Percentiles rank a stretch among this genome's conserved stretches.
phyloP scores from a whole-genome alignment of 1,140 invertebrate genomes.

The Augochlora pura region DNA sequence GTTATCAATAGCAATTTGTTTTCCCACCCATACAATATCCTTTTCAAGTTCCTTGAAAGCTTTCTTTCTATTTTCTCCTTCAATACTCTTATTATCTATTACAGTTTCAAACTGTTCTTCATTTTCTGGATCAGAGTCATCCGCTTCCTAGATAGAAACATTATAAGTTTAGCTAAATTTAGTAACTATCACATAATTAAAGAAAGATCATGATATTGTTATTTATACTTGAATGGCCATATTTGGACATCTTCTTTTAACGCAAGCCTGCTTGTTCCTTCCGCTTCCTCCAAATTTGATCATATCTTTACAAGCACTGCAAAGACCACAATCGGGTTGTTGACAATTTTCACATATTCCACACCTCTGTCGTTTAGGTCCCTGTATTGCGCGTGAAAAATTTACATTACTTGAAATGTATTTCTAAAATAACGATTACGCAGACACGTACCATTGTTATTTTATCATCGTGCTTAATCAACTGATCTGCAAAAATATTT shows the following conservation, averaged over 20 bases:
- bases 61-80: conserved; percentile 68
- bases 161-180: background rate
- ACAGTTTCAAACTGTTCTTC: conserved; percentile 80
- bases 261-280: conserved; percentile 87
- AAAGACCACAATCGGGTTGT: conserved; percentile 87
- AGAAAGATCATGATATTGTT: background rate
- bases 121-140: conserved; percentile 84
- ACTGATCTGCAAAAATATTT: conserved; percentile 89
- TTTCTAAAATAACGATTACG: background rate
- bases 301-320: conserved; percentile 86
- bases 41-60: conserved; percentile 67
- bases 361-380: conserved; percentile 82
- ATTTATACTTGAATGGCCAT: conserved; percentile 83
- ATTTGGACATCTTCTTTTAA: conserved; percentile 87
- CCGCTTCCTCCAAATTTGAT: conserved; percentile 88
- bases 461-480: conserved; percentile 83
- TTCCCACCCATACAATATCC: conserved; percentile 83
- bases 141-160: conserved; percentile 79
- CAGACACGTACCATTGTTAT: conserved; percentile 73
- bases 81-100: conserved; percentile 72
- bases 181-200: background rate
- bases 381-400: conserved; percentile 49
- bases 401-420: background rate
- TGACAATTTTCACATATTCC: conserved; percentile 89
- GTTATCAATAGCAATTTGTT: conserved; percentile 61